phyloP scores from a whole-genome alignment of 23 tunicate genomes.

The Pegea sp. region DNA sequence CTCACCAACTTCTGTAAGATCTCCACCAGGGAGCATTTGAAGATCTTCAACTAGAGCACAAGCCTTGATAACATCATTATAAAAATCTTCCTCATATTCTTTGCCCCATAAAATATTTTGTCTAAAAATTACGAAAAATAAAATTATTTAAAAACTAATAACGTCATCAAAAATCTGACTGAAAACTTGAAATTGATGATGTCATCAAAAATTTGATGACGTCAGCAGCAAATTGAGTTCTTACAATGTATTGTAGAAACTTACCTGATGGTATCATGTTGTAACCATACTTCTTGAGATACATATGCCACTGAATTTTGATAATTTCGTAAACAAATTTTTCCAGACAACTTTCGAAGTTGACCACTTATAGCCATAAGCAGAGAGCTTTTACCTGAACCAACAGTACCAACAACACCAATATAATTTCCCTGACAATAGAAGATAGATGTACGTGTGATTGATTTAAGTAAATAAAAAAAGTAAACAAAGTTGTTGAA shows the following conservation, averaged over 20 bases:
- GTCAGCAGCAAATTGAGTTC: too few species aligned
- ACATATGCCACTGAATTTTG: constrained; percentile 54
- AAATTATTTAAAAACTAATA: too few species aligned
- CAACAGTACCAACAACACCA: constrained; percentile 84
- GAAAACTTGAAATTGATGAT: background rate
- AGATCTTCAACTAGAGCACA: constrained; percentile 61
- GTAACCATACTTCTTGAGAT: constrained; percentile 86
- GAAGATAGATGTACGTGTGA: background rate
- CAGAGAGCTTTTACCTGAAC: constrained; percentile 78
- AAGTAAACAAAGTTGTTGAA: too few species aligned
- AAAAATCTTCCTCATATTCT: constrained; percentile 21
- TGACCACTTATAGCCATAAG: constrained; percentile 58
- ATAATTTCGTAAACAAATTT: constrained; percentile 9
- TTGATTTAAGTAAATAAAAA: background rate
- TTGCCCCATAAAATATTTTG: constrained; percentile 66
- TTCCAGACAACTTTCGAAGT: constrained; percentile 28
- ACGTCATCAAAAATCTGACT: too few species aligned
- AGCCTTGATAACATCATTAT: constrained; percentile 52
- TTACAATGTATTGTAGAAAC: too few species aligned
- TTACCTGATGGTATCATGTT: constrained; percentile 70
- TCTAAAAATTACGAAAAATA: constrained; percentile 12
- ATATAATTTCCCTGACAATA: constrained; percentile 46
- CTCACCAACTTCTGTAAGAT: constrained; percentile 75
- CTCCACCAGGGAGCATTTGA: constrained; percentile 34
- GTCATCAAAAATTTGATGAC: background rate